Conservation (phyloP, 2,797 vertebrate genomes). For the Catostomus latipinnis region DNA sequence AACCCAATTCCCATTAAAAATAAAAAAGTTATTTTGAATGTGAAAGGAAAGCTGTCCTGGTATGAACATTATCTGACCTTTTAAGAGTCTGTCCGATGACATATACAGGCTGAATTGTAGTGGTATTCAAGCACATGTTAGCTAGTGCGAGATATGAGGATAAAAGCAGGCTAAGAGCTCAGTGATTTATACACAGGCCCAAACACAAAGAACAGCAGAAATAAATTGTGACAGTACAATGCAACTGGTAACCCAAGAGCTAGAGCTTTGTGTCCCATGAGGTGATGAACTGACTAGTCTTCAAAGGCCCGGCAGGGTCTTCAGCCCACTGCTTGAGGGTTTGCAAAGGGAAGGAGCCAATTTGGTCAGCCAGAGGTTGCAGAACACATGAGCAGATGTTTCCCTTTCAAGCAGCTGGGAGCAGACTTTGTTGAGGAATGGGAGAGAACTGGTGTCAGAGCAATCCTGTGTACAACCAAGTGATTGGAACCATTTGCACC, state of each 20-base stretch:
- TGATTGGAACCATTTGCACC: slow-evolving; percentile 73
- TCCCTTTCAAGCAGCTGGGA: slow-evolving; percentile 55
- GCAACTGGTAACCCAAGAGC: slow-evolving; percentile 46
- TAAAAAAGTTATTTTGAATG: too few relatives aligned
- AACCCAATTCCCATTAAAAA: too few relatives aligned
- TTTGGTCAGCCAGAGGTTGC: slow-evolving; percentile 21
- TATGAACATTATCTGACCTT: background rate
- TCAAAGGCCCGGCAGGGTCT: slow-evolving; percentile 60
- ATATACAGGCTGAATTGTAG: background rate
- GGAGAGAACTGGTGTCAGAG: slow-evolving; percentile 69
- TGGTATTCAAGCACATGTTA: slow-evolving; percentile 54
- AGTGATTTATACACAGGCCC: slow-evolving; percentile 62
- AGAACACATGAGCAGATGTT: slow-evolving; percentile 59
- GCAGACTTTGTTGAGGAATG: slow-evolving; percentile 69
- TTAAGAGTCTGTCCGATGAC: background rate
- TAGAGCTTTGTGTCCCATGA: slow-evolving; percentile 54
- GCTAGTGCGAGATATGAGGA: slow-evolving; percentile 40
- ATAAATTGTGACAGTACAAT: slow-evolving; percentile 59
- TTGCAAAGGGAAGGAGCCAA: slow-evolving; percentile 25
- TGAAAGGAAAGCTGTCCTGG: too few relatives aligned
- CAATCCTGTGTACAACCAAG: slow-evolving; percentile 62
- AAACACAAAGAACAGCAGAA: slow-evolving; percentile 61
- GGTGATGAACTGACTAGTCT: slow-evolving; percentile 52
- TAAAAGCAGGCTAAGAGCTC: slow-evolving; percentile 30
- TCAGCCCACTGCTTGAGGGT: slow-evolving; percentile 48